Base-by-base conservation (phyloP, 1,140 invertebrate species). In the Hetaerina americana region DNA sequence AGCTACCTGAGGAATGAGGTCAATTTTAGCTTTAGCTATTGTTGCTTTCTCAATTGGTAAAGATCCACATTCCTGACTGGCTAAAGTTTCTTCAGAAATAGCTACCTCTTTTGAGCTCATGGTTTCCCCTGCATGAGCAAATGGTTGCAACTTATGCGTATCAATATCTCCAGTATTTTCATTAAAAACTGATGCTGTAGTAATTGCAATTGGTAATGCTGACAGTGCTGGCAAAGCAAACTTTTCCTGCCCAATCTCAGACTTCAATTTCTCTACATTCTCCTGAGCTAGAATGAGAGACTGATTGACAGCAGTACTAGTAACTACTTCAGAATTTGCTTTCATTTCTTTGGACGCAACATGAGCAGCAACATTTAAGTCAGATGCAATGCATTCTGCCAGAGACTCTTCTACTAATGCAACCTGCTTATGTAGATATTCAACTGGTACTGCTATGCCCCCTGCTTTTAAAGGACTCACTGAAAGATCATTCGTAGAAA, bases 1-100 rank as follows among this genome's bases (percentile, higher is more conserved):
- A 12, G 40, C 40, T 18, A 57, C 22, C 22, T 57, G 40, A 57
- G 40, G 40, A 12, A 57, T 57, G 22, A 57, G 15, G 22, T 57
- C 22, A 12, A 57, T 18, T 18, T 57, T 57, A 18, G 40, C 40
- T 57, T 5, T 57, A 57, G 40, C 40, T 57, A 18, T n/a, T 57
- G 3, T 2, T 5, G 40, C 15, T n/a, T 57, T 81, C n/a, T 77
- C 72, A 57, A 78, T 73, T 72, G 79, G 79, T 18, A 78, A 76
- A 26, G 69, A 40, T 25, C 72, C 71, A 18, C 25, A 57, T 26
- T 74, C 66, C 26, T 70, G 27, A 29, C 72, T 69, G 70, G 69
- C 49, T 70, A 72, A 69, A n/a, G 74, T 75, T 26, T 75, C 73
- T 24, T 70, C 40, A 12, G 28, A 69, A 22, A 72, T 28, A 57